Percentiles rank a stretch among this genome's conserved stretches.
These are phyloP conservation scores for Sarcophaga caerulescens DNA, from an alignment of 2,888 invertebrate genomes.

Conservation along the genomic window DNA sequence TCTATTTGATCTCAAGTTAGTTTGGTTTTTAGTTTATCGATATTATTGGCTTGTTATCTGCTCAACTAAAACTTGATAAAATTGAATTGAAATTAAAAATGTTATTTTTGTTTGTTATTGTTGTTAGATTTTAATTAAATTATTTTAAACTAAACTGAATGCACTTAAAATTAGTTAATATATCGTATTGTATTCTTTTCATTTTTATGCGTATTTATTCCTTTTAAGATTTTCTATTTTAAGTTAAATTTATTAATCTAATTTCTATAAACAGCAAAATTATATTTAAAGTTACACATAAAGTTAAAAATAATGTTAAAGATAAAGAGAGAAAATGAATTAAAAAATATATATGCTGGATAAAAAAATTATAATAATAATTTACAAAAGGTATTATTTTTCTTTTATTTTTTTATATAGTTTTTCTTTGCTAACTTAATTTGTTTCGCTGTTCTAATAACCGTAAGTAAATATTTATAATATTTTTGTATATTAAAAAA, in stretches of 20 bases:
- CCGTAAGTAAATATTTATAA: constrained; percentile 70
- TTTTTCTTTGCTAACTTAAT: constrained; percentile 69
- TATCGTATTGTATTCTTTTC: constrained; percentile 62
- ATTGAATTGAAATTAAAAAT: background rate
- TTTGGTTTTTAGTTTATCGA: no score
- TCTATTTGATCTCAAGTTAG: constrained; percentile 26
- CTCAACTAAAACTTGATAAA: background rate
- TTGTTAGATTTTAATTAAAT: constrained; percentile 51
- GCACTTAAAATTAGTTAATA: constrained; percentile 72
- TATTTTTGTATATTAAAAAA: constrained; percentile 32
- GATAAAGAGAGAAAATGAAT: background rate
- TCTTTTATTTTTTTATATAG: constrained; percentile 45
- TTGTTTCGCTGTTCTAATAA: constrained; percentile 68
- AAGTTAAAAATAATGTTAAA: constrained; percentile 33
- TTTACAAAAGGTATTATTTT: constrained; percentile 55
- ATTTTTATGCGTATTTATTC: background rate
- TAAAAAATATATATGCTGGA: constrained; percentile 18
- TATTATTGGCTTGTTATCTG: background rate
- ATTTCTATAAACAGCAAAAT: constrained; percentile 53
- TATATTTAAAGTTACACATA: constrained; percentile 1
- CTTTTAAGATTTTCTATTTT: constrained; percentile 27
- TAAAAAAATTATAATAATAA: constrained; percentile 37
- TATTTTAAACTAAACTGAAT: constrained; percentile 73
- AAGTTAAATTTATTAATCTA: constrained; percentile 46
- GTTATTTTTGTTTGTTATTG: constrained; percentile 47